Base-by-base conservation (phyloP, 2,797 vertebrate species). In the Tarsius wallacei region DNA sequence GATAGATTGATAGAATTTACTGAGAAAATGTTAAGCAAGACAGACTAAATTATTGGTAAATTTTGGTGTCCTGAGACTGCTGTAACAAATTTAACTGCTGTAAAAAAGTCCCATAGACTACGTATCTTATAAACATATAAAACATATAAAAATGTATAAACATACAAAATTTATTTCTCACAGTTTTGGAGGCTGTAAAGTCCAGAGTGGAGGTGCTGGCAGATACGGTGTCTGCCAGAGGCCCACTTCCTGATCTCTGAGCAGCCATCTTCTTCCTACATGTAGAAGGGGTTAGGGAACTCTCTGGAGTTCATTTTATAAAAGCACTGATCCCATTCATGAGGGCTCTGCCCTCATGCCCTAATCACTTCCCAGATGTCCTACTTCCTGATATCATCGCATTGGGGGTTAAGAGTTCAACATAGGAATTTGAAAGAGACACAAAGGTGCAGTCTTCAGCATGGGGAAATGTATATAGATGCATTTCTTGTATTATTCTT, bases 391-490 rank as follows among this genome's bases (percentile, higher is more conserved):
- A 73, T 57, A 1, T 14, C 53, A 22, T 73, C 68, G 59, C 51
- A 3, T 31, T 57, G 53, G 53, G 8, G 26, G 16, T 59, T 59
- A 31, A 33, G 47, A 81, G 26, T 81, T 81, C 22, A 81, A 3
- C 10, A 15, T 2, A 51, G 61, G 61, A 84, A 47, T 28, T 82
- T 26, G 0, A n/a, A 7, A 13, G 28, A 33, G 31, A 21, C 2
- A 17, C 7, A 51, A 33, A 26, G 24, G 28, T 47, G 57, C 11
- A 53, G 83, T 26, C n/a, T 70, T 21, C 13, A 57, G 66, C 13
- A 21, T 17, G 42, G 61, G 11, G 2, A 57, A 57, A 73, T 13
- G 61, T 1, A 15, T 10, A 16, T 2, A 4, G 0, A 17, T 31
- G 22, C 9, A 1, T 61, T 71, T 55, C 24, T 77, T 36, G 3